Percentiles rank a stretch among this genome's conserved stretches.
These are phyloP conservation scores for Pandemis heparana DNA, from an alignment of 2,888 invertebrate genomes.

Conservation along the genomic window DNA sequence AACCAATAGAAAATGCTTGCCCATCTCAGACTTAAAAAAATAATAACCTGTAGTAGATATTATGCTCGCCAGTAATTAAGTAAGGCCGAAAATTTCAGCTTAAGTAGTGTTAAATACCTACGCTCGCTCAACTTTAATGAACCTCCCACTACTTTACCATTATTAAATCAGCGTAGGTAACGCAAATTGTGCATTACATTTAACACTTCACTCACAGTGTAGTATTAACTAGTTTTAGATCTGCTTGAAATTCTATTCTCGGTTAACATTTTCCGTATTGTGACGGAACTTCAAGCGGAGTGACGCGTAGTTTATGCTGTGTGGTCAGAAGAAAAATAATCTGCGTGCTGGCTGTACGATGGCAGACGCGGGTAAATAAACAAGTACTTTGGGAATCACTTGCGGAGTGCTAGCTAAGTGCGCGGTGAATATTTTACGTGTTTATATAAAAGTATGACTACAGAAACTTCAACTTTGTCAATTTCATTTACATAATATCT, in stretches of 20 bases:
- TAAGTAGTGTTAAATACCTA: slow-evolving; percentile 9
- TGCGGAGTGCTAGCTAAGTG: slow-evolving; percentile 12
- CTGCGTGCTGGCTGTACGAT: slow-evolving; percentile 58
- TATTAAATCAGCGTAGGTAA: neutral
- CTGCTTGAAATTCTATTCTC: slow-evolving; percentile 54
- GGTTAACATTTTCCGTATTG: slow-evolving; percentile 68
- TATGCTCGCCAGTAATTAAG: neutral
- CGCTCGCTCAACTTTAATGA: neutral
- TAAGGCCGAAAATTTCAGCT: slow-evolving; percentile 9
- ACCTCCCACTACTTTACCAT: neutral
- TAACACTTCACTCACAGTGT: neutral
- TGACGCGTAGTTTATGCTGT: slow-evolving; percentile 67
- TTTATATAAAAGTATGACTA: slow-evolving; percentile 3
- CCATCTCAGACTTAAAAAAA: neutral
- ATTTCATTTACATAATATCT: neutral
- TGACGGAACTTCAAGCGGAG: slow-evolving; percentile 61
- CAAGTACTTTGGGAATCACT: slow-evolving; percentile 50
- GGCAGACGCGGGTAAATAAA: slow-evolving; percentile 64
- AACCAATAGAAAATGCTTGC: neutral
- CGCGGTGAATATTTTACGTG: slow-evolving; percentile 7
- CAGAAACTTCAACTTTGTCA: neutral
- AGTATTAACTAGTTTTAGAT: slow-evolving; percentile 26
- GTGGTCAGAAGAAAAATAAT: slow-evolving; percentile 63
- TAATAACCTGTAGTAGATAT: neutral
- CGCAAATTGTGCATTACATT: neutral